Evolutionary conservation across 2,888 invertebrate genomes (phyloP), one percentile per base, ranked within the genome.

Genomic region (Leuctra nigra): DNA sequence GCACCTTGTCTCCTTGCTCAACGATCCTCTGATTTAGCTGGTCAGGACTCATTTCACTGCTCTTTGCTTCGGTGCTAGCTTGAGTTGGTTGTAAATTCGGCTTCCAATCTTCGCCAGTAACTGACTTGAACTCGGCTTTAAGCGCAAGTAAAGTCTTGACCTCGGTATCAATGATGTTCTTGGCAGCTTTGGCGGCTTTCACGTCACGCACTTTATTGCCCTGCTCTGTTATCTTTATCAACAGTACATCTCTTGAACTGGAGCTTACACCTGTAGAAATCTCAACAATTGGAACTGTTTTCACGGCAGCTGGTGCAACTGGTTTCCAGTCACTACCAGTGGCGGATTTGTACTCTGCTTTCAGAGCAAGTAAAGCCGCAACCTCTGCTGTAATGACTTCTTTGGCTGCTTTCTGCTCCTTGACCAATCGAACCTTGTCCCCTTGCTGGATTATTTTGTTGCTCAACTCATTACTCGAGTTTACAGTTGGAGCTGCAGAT

Each of bases 321-420:
- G 78, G 78, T 64, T 76, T 75, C 75, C 80, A 77, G 44, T 83
- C 82, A 44, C 69, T 66, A 0, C 84, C 87, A 4, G 83, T 84
- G 38, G 75, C 68, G 9, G 77, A 72, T 70, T 92, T 93, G 72
- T 83, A 93, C 60, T 89, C 81, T 0, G 78, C 74, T 72, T 94
- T 94, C 1, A 92, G 70, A 7, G 76, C 76, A 23, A 91, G 69
- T 1, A 93, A 73, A 33, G 72, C 68, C 66, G 87, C 83, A 1
- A 82, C 80, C 63, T 77, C 81, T 24, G 69, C 69, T 36, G 82
- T 76, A 36, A 74, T 62, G 1, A 55, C 62, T 59, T 68, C 70
- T 66, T 88, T 88, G 4, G 80, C 73, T 48, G 83, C 83, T 66
- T 87, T 87, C 23, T 79, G 75, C 0, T 77, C 62, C 69, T 88